Percentiles rank a stretch among this genome's conserved stretches.
Evolutionary conservation across 2,797 vertebrate species (phyloP).

Genomic region (Malacoraja senta): DNA sequence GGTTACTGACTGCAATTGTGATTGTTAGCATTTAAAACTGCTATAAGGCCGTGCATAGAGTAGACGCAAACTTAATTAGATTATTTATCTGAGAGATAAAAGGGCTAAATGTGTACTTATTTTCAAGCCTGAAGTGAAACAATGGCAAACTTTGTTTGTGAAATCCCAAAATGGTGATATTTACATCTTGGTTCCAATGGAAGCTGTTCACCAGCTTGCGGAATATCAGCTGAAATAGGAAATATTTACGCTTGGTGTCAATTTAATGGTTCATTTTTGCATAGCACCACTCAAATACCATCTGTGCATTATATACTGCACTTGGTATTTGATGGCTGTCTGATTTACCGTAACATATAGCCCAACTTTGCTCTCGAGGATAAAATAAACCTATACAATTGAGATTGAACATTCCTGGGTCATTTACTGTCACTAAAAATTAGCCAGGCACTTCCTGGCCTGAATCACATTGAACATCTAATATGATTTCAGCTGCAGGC

Average conservation of each 20-base stretch:
- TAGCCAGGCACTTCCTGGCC: too few relatives aligned
- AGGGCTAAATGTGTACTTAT: too few relatives aligned
- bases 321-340: not conserved
- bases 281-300: not conserved
- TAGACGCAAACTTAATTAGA: not conserved
- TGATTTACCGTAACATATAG: not conserved
- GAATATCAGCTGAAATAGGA: not conserved
- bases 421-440: too few relatives aligned
- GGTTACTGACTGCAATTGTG: not conserved
- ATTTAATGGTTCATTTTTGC: constrained; percentile 5
- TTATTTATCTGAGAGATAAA: not conserved
- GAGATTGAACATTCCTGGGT: too few relatives aligned
- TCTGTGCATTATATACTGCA: not conserved
- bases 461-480: too few relatives aligned
- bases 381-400: not conserved
- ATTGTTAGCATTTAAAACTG: not conserved
- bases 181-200: too few relatives aligned
- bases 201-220: not conserved
- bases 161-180: not conserved
- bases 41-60: not conserved
- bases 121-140: not conserved
- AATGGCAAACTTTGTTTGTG: too few relatives aligned
- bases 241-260: not conserved
- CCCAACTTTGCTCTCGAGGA: not conserved
- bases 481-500: too few relatives aligned